These are phyloP conservation scores for Gracilinanus agilis DNA, from an alignment of 2,113 vertebrate genomes.

Conservation along the genomic window DNA sequence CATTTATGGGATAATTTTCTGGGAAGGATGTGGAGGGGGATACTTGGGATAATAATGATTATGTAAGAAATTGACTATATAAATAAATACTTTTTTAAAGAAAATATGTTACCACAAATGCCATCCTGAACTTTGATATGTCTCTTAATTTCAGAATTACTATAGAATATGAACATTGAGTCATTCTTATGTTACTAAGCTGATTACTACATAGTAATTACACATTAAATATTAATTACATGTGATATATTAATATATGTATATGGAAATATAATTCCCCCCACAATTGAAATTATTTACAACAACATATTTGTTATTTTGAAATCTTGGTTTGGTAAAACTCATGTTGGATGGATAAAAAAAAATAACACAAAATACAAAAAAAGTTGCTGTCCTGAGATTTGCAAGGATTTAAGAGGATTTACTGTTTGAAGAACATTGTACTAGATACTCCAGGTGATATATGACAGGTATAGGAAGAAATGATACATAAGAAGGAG, in stretches of 20 bases:
- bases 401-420: no score
- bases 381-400: no score
- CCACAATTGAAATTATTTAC: neutral
- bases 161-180: neutral
- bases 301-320: conserved; percentile 9
- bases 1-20: no score
- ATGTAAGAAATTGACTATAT: no score
- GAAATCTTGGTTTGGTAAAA: conserved; percentile 29
- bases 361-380: neutral
- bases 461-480: no score
- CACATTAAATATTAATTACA: no score
- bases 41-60: no score
- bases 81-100: no score
- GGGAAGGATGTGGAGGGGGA: no score
- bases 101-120: neutral
- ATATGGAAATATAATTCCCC: conserved; percentile 13
- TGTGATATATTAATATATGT: neutral
- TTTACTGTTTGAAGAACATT: no score
- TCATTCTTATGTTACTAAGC: neutral
- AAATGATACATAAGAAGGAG: no score
- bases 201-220: neutral
- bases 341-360: neutral
- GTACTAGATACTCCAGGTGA: no score
- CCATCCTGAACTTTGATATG: neutral
- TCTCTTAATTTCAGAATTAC: neutral